A percentile compares a stretch with the other conserved stretches of the same genome.
Conservation (phyloP, 1,140 invertebrate genomes). For the Polypedilum vanderplanki region DNA sequence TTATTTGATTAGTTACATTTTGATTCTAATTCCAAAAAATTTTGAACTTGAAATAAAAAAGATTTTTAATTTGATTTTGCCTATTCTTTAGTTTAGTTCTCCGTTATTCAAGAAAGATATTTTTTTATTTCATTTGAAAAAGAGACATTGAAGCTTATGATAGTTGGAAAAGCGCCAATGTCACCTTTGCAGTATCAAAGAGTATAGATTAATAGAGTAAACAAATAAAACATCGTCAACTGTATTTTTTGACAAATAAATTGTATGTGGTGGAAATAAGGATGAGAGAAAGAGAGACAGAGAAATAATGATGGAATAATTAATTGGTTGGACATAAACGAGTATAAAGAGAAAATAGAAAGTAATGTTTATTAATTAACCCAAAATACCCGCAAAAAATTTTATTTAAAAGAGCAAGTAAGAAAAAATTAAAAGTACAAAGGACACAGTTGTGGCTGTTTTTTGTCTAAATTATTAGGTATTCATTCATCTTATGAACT, state of each 20-base stretch:
- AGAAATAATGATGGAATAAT: background rate
- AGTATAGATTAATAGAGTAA: background rate
- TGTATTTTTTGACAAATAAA: slow-evolving; percentile 6
- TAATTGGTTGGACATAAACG: background rate
- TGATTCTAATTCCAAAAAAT: too few relatives aligned
- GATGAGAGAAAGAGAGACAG: background rate
- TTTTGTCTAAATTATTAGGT: background rate
- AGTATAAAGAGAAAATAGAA: background rate
- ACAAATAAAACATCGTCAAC: background rate
- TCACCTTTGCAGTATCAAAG: background rate
- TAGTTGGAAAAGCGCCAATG: too few relatives aligned
- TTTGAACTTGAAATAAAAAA: background rate
- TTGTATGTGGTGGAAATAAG: background rate
- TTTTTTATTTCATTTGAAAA: too few relatives aligned
- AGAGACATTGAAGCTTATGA: too few relatives aligned
- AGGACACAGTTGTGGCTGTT: background rate
- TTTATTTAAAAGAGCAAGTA: too few relatives aligned
- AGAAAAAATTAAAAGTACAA: too few relatives aligned
- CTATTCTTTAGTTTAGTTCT: background rate
- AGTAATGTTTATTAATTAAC: background rate
- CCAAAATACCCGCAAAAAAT: background rate
- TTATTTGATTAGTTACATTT: slow-evolving; percentile 3
- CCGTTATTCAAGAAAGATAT: background rate
- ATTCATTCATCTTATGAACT: background rate
- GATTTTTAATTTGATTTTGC: background rate